Evolutionary conservation across 1,140 invertebrate genomes (phyloP), one percentile per base, ranked within the genome.

Genomic region (Drosophila jambulina): DNA sequence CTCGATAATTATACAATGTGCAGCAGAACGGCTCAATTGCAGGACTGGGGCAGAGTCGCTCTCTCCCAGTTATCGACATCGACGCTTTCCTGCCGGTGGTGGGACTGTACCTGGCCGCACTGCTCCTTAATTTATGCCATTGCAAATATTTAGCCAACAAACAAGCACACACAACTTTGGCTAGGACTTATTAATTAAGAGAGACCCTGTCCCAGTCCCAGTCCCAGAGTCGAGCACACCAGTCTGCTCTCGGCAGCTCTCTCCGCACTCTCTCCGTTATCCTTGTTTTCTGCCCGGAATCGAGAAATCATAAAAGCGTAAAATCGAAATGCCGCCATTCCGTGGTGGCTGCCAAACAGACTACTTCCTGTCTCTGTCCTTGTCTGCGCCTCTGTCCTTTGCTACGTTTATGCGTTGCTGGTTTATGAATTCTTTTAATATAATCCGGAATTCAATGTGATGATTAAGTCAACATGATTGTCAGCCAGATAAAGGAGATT

Each of bases 231-330:
- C 29, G 10, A 13, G 29, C 29, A 34, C 65, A 43, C 40, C 48
- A 75, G 40, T 19, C 34, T 12, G 53, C 34, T 36, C 65, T 36
- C 32, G 19, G 48, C 48, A 49, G 15, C n/a, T n/a, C 48, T 19
- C 48, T 36, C 76, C 27, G n/a, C 34, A 15, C 45, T 17, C 27
- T 36, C 56, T 45, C 38, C 43, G 21, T 5, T 17, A 25, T 38
- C 45, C 56, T 10, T 10, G n/a, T 32, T 21, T n/a, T 9, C 40
- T 48, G 51, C 42, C 36, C 53, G 69, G 80, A 87, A 80, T 84
- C 85, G 84, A 78, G 80, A 88, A 88, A 90, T 90, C 84, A 88
- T 90, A 90, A 88, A 88, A 88, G 84, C 84, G 84, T 88, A 84
- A 88, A 88, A 88, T 88, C 84, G 78, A 88, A 88, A 90, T 78